These are phyloP conservation scores for Ferdinandea cuprea DNA, from an alignment of 2,888 invertebrate species.

Conservation along the genomic window DNA sequence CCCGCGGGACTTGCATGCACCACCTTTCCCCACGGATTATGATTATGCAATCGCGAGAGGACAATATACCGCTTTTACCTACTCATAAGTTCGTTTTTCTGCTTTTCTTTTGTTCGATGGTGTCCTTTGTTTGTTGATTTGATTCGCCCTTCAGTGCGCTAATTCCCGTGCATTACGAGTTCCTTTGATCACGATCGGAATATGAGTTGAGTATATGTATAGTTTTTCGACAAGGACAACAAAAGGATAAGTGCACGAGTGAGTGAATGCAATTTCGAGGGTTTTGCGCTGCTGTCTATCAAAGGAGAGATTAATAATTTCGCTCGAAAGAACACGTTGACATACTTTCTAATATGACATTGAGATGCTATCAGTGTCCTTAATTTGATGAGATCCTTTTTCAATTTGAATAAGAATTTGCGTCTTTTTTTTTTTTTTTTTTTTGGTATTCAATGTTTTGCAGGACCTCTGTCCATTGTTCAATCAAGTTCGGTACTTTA, in stretches of 20 bases:
- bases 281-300: slow-evolving; percentile 53
- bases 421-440: background rate
- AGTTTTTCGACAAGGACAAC: slow-evolving; percentile 36
- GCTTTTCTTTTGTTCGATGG: slow-evolving; percentile 55
- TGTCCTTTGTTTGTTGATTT: slow-evolving; percentile 73
- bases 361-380: slow-evolving; percentile 50
- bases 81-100: slow-evolving; percentile 4
- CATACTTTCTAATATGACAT: slow-evolving; percentile 43
- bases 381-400: background rate
- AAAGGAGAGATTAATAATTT: slow-evolving; percentile 6
- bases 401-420: background rate
- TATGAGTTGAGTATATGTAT: slow-evolving; percentile 13
- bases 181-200: slow-evolving; percentile 43
- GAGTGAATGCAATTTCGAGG: slow-evolving; percentile 46
- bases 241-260: slow-evolving; percentile 46
- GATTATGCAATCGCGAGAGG: slow-evolving; percentile 68
- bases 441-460: background rate
- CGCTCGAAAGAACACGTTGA: slow-evolving; percentile 45
- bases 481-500: background rate
- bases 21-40: slow-evolving; percentile 58
- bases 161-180: slow-evolving; percentile 68
- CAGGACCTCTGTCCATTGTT: background rate
- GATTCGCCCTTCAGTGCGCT: slow-evolving; percentile 71
- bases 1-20: slow-evolving; percentile 65
- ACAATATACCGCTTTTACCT: slow-evolving; percentile 44